Conservation (phyloP, 2,113 vertebrate genomes). For the Alligator mississippiensis region DNA sequence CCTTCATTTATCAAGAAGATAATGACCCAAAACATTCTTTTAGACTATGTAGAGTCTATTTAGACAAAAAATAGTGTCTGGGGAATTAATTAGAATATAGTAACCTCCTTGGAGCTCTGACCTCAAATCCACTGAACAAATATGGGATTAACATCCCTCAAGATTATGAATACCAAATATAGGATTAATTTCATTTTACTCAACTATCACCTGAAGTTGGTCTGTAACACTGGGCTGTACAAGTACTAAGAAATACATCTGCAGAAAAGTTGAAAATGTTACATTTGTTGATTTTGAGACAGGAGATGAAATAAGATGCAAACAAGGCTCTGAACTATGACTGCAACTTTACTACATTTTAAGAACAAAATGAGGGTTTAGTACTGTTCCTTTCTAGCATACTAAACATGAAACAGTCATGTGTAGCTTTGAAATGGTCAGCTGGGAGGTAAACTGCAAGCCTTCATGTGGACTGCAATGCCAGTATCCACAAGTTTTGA, state of each 20-base stretch:
- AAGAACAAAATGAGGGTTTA: constrained; percentile 3
- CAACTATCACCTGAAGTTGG: neutral
- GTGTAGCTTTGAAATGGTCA: constrained; percentile 32
- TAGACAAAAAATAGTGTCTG: neutral
- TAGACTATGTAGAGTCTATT: neutral
- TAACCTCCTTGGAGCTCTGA: neutral
- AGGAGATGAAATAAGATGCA: constrained; percentile 13
- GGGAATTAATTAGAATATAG: neutral
- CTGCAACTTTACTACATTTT: constrained; percentile 32
- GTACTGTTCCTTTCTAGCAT: constrained; percentile 43
- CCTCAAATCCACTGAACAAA: neutral
- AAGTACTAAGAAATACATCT: neutral
- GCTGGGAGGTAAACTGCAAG: constrained; percentile 60
- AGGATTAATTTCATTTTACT: neutral
- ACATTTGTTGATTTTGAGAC: constrained; percentile 35
- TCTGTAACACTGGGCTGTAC: neutral
- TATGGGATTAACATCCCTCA: neutral
- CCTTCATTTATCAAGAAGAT: neutral
- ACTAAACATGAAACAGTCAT: constrained; percentile 21
- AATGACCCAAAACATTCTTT: neutral
- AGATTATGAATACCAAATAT: neutral
- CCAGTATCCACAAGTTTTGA: neutral
- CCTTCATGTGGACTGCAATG: constrained; percentile 8
- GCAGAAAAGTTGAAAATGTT: neutral
- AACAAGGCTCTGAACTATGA: neutral